Evolutionary conservation across 2,797 vertebrate species (phyloP), one percentile per base, ranked within the genome.

Genomic region (Phoeniculus purpureus): DNA sequence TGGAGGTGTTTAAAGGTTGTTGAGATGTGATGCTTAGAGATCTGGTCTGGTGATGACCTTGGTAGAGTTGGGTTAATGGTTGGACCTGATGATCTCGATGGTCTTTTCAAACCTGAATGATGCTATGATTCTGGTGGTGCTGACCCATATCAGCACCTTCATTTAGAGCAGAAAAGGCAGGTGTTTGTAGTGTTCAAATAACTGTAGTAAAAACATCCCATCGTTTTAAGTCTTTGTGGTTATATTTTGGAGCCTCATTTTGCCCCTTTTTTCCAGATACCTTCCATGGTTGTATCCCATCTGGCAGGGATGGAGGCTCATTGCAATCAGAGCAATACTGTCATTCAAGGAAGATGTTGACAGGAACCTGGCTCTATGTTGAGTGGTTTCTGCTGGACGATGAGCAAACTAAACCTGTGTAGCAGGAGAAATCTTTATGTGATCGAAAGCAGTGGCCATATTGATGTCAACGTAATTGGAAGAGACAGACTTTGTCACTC

Each of bases 381-480:
- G 19, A 8, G 12, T 77, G 21, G 3, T 1, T 90, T 75, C 54
- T 68, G 72, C 37, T 17, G 55, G 68, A 52, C 58, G 60, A 4
- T 12, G 52, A 86, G 31, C 29, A 50, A 79, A 26, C 23, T 23
- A 45, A 65, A 52, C 27, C 65, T 16, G 5, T 20, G 6, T 51
- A 71, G 67, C 15, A 77, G 61, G 23, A 84, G 65, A 76, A 68
- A 20, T 81, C 34, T 64, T 72, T 23, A 66, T 47, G 85, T 4
- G 6, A 4, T 58, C 0, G 0, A 47, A 92, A 52, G n/a, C 60
- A 71, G 37, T 87, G 67, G 47, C 47, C 2, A 1, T 45, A 47
- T 3, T 86, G 72, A 60, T 13, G 5, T 76, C 34, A 73, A 37
- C 18, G 27, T 70, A 47, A 55, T 86, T 34, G 47, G 13, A 81